Base-by-base conservation (phyloP, 2,113 vertebrate genomes). In the Zonotrichia leucophrys region DNA sequence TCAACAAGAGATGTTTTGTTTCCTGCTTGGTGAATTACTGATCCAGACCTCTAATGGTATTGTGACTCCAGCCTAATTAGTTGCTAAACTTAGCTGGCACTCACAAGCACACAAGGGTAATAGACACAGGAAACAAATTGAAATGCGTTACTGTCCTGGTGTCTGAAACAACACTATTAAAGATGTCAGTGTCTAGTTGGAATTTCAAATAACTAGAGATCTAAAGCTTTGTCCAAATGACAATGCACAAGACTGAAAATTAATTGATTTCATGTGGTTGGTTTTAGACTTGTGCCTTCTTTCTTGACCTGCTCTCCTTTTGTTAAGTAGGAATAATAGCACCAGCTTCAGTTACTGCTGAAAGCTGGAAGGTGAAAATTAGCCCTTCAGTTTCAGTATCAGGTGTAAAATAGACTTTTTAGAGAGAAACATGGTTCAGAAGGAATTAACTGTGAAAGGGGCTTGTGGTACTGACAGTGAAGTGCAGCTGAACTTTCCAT, bases 1-100 rank as follows among this genome's bases (percentile, higher is more conserved):
- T 95, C 56, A 84, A 95, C 94, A 97, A 97, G 80, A 90, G 87
- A 56, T 89, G 91, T 89, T 89, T 94, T 97, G 94, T 96, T 89
- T 95, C 80, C 69, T 87, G 56, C 73, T 68, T 91, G 62, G 39
- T 91, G 91, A 87, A 70, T 96, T 95, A 68, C 95, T 89, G 69
- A 78, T 94, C 91, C 69, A 93, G 94, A 92, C 89, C 49, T 91
- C 69, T 95, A 75, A 64, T 87, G 69, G 89, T 94, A 84, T 84
- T 95, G 86, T 90, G 92, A 94, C 83, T 96, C 77, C 64, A 60
- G 80, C 83, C 86, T 95, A 90, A 96, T 96, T 95, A 78, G 92
- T 91, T 94, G 50, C 96, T 97, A 97, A 92, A 96, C 86, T 96
- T 97, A 96, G 89, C 86, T 92, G 80, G 44, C 49, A 81, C 68